phyloP scores from a whole-genome alignment of 2,113 vertebrate genomes.

The Muscicapa adusta region DNA sequence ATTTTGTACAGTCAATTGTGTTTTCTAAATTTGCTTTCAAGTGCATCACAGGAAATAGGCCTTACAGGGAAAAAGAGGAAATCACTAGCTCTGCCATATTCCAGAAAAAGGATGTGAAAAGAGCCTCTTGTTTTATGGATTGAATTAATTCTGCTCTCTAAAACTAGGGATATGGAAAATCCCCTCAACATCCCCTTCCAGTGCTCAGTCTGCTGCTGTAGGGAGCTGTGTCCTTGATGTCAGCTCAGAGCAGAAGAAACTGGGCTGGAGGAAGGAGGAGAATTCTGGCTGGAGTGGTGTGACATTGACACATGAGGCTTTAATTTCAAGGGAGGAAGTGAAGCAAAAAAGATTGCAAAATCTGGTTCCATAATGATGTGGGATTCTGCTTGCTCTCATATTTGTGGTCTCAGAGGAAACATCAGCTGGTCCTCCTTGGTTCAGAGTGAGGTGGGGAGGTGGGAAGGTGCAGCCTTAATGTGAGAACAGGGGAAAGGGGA shows the following conservation, averaged over 20 bases:
- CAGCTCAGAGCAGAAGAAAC: background rate
- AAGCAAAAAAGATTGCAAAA: constrained; percentile 24
- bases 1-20: background rate
- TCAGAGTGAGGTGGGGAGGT: background rate
- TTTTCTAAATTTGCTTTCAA: background rate
- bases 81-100: background rate
- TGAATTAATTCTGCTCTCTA: background rate
- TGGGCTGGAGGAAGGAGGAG: background rate
- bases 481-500: background rate
- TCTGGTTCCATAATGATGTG: background rate
- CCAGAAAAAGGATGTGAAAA: background rate
- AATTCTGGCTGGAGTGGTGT: background rate
- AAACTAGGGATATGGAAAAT: background rate
- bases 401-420: background rate
- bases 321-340: constrained; percentile 36
- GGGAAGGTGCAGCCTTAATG: background rate
- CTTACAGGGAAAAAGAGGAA: background rate
- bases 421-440: background rate
- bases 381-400: background rate
- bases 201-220: background rate
- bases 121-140: background rate
- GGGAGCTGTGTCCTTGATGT: background rate
- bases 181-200: background rate
- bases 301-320: constrained; percentile 24
- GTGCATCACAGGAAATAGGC: background rate